Percentiles rank a stretch among this genome's conserved stretches.
These are phyloP conservation scores for Sialis lutaria DNA, from an alignment of 2,888 invertebrate genomes.

Conservation along the genomic window DNA sequence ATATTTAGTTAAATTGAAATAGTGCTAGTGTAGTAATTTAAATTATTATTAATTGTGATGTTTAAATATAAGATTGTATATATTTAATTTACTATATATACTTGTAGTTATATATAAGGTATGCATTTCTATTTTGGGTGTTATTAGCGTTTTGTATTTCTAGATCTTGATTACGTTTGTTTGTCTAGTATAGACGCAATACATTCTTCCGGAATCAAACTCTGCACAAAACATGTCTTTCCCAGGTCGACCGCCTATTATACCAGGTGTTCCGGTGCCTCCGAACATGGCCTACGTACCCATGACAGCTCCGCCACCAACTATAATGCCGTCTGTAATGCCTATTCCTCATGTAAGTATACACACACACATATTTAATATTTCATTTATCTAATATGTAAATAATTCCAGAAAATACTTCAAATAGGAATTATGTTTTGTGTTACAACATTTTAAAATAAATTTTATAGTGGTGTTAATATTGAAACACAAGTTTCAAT, in stretches of 20 bases:
- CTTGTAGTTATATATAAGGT: too few species aligned
- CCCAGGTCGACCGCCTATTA: conserved; percentile 70
- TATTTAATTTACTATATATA: too few species aligned
- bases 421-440: not conserved
- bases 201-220: too few species aligned
- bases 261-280: conserved; percentile 55
- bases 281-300: conserved; percentile 36
- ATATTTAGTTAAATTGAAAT: too few species aligned
- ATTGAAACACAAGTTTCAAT: too few species aligned
- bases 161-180: too few species aligned
- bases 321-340: conserved; percentile 51
- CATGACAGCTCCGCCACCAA: conserved; percentile 49
- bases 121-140: too few species aligned
- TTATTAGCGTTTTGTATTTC: too few species aligned
- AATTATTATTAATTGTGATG: too few species aligned
- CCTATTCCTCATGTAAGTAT: conserved; percentile 55
- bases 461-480: not conserved
- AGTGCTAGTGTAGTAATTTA: too few species aligned
- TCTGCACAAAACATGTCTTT: conserved; percentile 51
- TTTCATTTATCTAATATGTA: not conserved
- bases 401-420: not conserved
- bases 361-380: conserved; percentile 13
- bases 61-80: too few species aligned
- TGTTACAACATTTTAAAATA: not conserved
- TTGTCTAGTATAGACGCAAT: too few species aligned